Evolutionary conservation across 1,140 invertebrate genomes (phyloP).

Genomic region (Phymastichus coffea): DNA sequence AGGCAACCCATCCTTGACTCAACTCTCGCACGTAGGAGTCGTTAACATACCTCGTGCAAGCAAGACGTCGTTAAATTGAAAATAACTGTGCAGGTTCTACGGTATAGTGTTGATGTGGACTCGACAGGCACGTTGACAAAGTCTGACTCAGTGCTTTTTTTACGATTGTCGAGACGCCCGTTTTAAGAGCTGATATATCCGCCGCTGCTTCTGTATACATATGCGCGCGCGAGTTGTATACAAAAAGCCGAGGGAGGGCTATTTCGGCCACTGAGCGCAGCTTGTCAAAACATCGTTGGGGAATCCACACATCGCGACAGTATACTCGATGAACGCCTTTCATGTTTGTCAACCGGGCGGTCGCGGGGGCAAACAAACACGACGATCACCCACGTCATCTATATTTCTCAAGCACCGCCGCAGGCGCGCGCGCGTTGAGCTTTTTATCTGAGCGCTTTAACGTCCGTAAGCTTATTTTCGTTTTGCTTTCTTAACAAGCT

Average conservation of each 20-base stretch:
- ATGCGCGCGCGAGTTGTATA: background rate
- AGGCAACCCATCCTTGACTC: no score
- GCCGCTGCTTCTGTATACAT: background rate
- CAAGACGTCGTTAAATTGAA: constrained; percentile 51
- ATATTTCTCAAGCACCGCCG: background rate
- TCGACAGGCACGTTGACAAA: constrained; percentile 57
- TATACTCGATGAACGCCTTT: constrained; percentile 15
- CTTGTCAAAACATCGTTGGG: constrained; percentile 40
- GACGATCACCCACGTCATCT: constrained; percentile 11
- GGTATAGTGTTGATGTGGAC: constrained; percentile 51
- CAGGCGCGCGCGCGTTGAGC: background rate
- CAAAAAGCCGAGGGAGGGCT: background rate
- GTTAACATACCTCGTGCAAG: constrained; percentile 37
- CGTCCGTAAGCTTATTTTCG: no score
- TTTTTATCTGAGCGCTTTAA: no score
- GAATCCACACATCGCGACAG: constrained; percentile 23
- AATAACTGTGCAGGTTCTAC: constrained; percentile 42
- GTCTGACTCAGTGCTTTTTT: constrained; percentile 43
- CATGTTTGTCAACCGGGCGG: constrained; percentile 45
- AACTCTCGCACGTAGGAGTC: background rate
- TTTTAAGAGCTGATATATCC: constrained; percentile 50
- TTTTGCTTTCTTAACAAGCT: no score
- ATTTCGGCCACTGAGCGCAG: constrained; percentile 15
- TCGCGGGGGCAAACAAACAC: constrained; percentile 44
- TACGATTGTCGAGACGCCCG: constrained; percentile 50